Conservation (phyloP, 2,888 invertebrate species). For the Sturmia bella region DNA sequence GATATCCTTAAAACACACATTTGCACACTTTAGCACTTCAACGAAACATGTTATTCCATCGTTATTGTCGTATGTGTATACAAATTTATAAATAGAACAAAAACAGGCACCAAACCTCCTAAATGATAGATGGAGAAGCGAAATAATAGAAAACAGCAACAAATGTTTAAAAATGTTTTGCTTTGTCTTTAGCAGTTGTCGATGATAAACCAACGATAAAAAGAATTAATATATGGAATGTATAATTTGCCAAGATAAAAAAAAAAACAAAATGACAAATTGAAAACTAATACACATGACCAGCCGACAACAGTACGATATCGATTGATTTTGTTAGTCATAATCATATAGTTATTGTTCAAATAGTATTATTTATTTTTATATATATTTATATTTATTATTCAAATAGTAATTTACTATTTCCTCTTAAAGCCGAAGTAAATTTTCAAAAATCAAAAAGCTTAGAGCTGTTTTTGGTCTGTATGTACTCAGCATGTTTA, state of each 20-base stretch:
- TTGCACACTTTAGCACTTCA: slow-evolving; percentile 18
- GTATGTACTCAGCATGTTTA: no score
- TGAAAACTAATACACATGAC: slow-evolving; percentile 33
- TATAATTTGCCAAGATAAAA: slow-evolving; percentile 64
- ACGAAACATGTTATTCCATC: slow-evolving; percentile 18
- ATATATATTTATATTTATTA: no score
- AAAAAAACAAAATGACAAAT: slow-evolving; percentile 61
- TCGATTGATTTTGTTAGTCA: slow-evolving; percentile 19
- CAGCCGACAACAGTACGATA: slow-evolving; percentile 22
- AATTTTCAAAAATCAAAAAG: no score
- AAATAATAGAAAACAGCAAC: slow-evolving; percentile 21
- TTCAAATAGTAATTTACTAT: no score
- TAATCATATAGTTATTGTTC: not conserved
- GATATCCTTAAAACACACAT: slow-evolving; percentile 4
- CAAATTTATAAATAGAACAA: slow-evolving; percentile 12
- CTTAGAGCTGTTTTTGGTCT: no score
- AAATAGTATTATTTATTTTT: not conserved
- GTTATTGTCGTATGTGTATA: slow-evolving; percentile 3
- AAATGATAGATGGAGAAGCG: not conserved
- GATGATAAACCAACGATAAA: slow-evolving; percentile 1
- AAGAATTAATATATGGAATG: slow-evolving; percentile 43
- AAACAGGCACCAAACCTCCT: slow-evolving; percentile 6
- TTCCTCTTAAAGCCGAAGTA: no score
- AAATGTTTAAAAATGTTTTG: slow-evolving; percentile 29
- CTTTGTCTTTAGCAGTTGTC: not conserved